phyloP scores from a whole-genome alignment of 2,888 invertebrate genomes.

The Pyralis farinalis region DNA sequence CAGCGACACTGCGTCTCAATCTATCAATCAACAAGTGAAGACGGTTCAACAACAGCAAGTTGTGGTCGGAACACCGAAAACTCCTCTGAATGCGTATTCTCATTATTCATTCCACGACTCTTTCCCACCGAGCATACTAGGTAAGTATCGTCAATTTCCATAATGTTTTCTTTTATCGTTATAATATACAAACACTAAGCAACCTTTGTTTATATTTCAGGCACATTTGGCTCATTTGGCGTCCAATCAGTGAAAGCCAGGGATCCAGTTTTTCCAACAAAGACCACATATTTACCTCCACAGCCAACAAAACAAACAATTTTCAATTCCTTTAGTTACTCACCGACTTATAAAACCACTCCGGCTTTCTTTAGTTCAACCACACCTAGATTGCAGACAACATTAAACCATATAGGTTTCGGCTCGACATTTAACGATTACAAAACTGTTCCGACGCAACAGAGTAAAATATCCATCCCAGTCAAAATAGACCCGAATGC shows the following conservation, averaged over 20 bases:
- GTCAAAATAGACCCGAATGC: conserved; percentile 63
- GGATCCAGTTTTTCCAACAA: conserved; percentile 61
- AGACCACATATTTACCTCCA: conserved; percentile 61
- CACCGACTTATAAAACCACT: conserved; percentile 58
- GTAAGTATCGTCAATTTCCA: conserved; percentile 41
- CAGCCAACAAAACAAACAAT: conserved; percentile 64
- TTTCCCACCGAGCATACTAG: conserved; percentile 64
- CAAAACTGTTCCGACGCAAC: conserved; percentile 72
- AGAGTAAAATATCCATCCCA: conserved; percentile 51
- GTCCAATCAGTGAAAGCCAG: conserved; percentile 77
- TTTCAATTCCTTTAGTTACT: conserved; percentile 62
- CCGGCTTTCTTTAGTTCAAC: conserved; percentile 51
- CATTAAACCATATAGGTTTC: conserved; percentile 55
- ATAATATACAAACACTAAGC: no score
- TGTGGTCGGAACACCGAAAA: conserved; percentile 34
- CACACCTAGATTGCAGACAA: conserved; percentile 55
- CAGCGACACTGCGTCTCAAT: conserved; percentile 58
- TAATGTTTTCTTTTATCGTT: no score
- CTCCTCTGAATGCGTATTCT: conserved; percentile 44
- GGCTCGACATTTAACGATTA: conserved; percentile 58
- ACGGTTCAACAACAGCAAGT: conserved; percentile 61
- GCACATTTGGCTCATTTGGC: conserved; percentile 82
- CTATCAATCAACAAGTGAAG: conserved; percentile 59
- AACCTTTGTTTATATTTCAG: conserved; percentile 40
- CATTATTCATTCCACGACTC: conserved; percentile 62